A percentile compares a stretch with the other conserved stretches of the same genome.
These are phyloP conservation scores for Heliocidaris tuberculata DNA, from an alignment of 35 echinoderm and acorn worm genomes.

Conservation along the genomic window DNA sequence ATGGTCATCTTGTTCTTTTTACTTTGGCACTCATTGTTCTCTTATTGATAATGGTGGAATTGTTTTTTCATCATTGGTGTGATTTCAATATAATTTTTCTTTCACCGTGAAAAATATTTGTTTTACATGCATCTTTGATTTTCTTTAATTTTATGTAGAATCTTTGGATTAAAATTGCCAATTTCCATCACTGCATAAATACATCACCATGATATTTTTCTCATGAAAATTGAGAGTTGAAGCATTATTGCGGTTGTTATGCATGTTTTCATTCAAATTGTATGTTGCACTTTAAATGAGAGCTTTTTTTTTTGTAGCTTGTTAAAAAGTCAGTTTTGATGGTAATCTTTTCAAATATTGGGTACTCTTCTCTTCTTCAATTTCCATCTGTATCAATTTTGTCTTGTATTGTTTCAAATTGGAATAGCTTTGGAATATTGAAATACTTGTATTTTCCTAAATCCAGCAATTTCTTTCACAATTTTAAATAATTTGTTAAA, in stretches of 20 bases:
- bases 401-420: not conserved
- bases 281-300: not conserved
- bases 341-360: not conserved
- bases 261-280: not conserved
- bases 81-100: not conserved
- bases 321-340: not conserved
- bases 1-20: no score
- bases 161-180: not conserved
- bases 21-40: no score
- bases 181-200: not conserved
- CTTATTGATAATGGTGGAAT: not conserved
- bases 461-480: not conserved
- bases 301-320: no score
- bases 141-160: not conserved
- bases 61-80: not conserved
- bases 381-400: not conserved
- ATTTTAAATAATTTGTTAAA: not conserved
- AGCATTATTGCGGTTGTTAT: not conserved
- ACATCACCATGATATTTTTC: not conserved
- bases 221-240: not conserved
- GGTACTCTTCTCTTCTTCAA: not conserved
- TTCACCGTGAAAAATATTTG: not conserved
- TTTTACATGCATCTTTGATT: not conserved
- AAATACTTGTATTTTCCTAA: not conserved
- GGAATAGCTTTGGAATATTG: not conserved